Evolutionary conservation across 2,888 invertebrate genomes (phyloP), one percentile per base, ranked within the genome.

Genomic region (Andrena camellia): DNA sequence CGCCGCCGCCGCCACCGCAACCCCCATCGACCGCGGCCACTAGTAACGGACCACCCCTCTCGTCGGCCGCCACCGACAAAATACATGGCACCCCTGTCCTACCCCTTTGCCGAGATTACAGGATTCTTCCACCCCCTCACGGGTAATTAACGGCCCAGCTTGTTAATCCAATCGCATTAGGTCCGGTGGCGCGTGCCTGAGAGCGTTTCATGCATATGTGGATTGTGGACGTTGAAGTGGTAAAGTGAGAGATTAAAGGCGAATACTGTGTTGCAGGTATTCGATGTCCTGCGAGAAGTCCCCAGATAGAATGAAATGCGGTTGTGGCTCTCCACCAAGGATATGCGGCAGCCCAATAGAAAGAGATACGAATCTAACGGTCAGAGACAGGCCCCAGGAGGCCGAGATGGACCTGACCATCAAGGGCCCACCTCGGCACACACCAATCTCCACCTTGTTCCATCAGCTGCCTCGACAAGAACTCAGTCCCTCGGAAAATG

Each of bases 331-430:
- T 7, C 89, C 92, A 10, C 88, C 88, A 4, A 86, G 91, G 75
- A 89, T 87, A 81, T 91, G 92, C 63, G 88, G 86, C 35, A 92
- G 92, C 83, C 86, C 86, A 0, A 66, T 85, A 7, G 91, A 90
- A 66, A 83, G 73, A 69, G 79, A 86, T 70, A 71, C 74, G 8
- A 77, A 52, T 29, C 63, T 86, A 67, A 54, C 67, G 6, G 74
- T 82, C 7, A 76, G 88, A 64, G 88, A 90, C 62, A 82, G 89
- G 63, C 90, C 93, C 20, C 94, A 94, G 82, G 94, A 93, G 78
- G 89, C 93, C 4, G 94, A 94, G 69, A 94, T 94, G 86, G 94
- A 94, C 83, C 89, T 94, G 33, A 94, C 94, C 17, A 90, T 94
- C 70, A 93, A 94, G 75, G 90, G 92, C 8, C 91, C 91, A 1